A percentile compares a stretch with the other conserved stretches of the same genome.
These are phyloP conservation scores for Cnemophilus loriae DNA, from an alignment of 2,113 vertebrate genomes.

Conservation along the genomic window DNA sequence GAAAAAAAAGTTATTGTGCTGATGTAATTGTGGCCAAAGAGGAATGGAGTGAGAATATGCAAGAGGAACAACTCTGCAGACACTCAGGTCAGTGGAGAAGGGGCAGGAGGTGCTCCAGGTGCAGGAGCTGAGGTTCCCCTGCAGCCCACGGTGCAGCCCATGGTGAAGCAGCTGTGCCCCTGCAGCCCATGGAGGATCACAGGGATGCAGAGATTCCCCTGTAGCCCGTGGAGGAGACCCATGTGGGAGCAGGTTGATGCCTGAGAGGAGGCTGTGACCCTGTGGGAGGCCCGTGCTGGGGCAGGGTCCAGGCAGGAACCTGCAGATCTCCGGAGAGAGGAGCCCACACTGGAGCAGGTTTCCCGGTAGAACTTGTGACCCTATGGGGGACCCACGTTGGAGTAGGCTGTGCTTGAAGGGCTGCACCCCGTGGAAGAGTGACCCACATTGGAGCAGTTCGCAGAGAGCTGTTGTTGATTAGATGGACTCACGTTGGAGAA, in stretches of 20 bases:
- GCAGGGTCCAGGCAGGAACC: background rate
- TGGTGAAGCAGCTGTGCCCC: background rate
- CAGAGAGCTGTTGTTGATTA: fast-evolving
- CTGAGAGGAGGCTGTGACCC: background rate
- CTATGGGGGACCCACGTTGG: fast-evolving
- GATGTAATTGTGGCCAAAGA: background rate
- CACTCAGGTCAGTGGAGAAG: fast-evolving
- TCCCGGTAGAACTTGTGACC: background rate
- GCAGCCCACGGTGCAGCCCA: fast-evolving
- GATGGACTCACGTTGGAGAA: background rate
- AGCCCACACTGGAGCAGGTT: fast-evolving
- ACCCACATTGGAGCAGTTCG: fast-evolving
- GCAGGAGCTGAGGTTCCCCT: background rate
- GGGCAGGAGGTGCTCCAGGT: background rate
- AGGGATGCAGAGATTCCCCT: background rate
- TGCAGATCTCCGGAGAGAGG: background rate
- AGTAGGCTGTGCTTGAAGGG: background rate
- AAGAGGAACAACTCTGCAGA: background rate
- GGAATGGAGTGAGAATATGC: background rate
- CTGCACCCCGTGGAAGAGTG: background rate
- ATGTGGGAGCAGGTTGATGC: fast-evolving
- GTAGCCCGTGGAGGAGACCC: fast-evolving
- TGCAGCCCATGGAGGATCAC: background rate
- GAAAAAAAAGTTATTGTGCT: background rate
- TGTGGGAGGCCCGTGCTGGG: background rate